These are phyloP conservation scores for Hypanus sabinus DNA, from an alignment of 2,113 vertebrate genomes.

Conservation along the genomic window DNA sequence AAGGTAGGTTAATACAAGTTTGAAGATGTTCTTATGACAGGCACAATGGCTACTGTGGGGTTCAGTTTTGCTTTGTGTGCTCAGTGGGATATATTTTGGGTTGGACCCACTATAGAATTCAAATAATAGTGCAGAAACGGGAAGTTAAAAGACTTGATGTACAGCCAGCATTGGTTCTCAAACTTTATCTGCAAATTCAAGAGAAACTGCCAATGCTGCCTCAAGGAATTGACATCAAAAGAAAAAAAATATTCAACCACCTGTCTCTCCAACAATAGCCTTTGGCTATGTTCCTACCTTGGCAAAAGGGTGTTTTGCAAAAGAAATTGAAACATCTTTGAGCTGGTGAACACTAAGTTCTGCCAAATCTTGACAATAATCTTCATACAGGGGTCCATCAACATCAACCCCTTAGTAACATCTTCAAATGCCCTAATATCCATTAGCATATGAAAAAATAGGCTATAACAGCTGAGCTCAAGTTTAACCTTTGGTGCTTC, in stretches of 20 bases:
- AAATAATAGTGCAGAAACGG: background rate
- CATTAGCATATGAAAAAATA: background rate
- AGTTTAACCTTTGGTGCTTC: too few relatives aligned
- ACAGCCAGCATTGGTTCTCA: background rate
- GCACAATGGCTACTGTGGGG: background rate
- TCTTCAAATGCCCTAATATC: background rate
- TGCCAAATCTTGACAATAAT: too few relatives aligned
- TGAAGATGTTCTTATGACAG: background rate
- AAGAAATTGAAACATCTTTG: background rate
- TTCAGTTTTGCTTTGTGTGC: background rate
- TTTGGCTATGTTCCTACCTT: background rate
- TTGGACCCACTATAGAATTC: background rate
- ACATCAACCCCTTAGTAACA: background rate
- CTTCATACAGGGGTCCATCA: background rate
- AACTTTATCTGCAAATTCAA: background rate
- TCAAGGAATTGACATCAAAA: background rate
- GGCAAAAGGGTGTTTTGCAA: background rate
- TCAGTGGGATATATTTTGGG: background rate
- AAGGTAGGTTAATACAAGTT: background rate
- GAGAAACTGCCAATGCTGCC: background rate
- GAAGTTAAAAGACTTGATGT: background rate
- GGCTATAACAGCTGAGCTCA: background rate
- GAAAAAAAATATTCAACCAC: background rate
- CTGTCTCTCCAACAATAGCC: background rate
- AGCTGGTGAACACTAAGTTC: background rate